Evolutionary conservation across 2,888 invertebrate species (phyloP).

Genomic region (Ennomos fuscantarius): DNA sequence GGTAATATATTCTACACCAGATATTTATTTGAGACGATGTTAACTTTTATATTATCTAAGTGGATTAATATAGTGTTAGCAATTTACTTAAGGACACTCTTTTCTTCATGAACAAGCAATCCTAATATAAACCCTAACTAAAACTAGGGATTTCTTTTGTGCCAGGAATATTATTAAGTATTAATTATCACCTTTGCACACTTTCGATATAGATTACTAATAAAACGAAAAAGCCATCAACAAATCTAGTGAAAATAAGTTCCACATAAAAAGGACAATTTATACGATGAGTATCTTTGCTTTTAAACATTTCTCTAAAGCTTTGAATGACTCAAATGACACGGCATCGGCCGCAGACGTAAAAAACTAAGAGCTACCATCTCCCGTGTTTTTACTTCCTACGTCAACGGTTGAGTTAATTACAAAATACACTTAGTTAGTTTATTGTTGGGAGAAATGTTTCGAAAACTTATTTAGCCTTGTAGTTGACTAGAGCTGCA

Average conservation of each 20-base stretch:
- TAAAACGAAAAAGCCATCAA: background rate
- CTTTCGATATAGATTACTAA: too few species aligned
- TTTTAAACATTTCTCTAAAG: slow-evolving; percentile 37
- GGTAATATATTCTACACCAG: slow-evolving; percentile 40
- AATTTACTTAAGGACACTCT: too few species aligned
- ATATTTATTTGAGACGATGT: slow-evolving; percentile 34
- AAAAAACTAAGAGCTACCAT: slow-evolving; percentile 56
- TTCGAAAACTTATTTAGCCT: slow-evolving; percentile 2
- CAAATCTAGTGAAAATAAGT: slow-evolving; percentile 14
- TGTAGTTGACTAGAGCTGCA: too few species aligned
- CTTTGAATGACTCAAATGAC: slow-evolving; percentile 43
- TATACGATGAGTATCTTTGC: slow-evolving; percentile 31
- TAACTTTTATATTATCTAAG: slow-evolving; percentile 10
- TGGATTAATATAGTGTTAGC: background rate
- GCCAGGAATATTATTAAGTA: too few species aligned
- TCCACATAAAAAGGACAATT: slow-evolving; percentile 31
- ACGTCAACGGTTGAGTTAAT: slow-evolving; percentile 44
- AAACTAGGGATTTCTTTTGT: too few species aligned
- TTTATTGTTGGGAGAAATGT: slow-evolving; percentile 39
- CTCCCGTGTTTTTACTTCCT: slow-evolving; percentile 41
- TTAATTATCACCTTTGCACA: too few species aligned
- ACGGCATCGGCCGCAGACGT: slow-evolving; percentile 46
- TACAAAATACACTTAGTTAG: slow-evolving; percentile 44
- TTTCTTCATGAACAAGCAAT: too few species aligned
- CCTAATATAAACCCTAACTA: too few species aligned